phyloP scores from a whole-genome alignment of 2,797 vertebrate species.

The Clarias fuscus region DNA sequence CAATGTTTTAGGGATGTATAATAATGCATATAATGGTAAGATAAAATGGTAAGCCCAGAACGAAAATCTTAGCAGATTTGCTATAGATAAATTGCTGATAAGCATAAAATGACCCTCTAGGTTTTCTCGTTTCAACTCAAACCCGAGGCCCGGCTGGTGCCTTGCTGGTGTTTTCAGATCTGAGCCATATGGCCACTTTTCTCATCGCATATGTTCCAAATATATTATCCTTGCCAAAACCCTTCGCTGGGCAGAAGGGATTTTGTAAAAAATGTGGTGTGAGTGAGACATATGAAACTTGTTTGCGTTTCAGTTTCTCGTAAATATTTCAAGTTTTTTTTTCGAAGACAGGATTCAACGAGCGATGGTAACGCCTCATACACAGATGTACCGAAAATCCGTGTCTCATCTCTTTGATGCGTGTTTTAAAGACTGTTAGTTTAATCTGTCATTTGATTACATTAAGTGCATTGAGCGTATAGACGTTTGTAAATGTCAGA shows the following conservation, averaged over 20 bases:
- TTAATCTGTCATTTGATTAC: background rate
- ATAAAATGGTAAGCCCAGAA: background rate
- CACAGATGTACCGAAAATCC: constrained; percentile 8
- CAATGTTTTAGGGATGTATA: background rate
- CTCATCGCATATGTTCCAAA: constrained; percentile 44
- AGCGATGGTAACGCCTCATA: background rate
- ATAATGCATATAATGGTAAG: background rate
- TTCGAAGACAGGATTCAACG: constrained; percentile 6
- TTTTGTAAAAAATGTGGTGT: constrained; percentile 42
- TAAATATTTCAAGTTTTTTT: constrained; percentile 38
- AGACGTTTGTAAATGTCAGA: constrained; percentile 15
- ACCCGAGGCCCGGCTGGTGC: constrained; percentile 7
- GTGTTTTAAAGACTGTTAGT: background rate
- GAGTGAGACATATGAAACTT: constrained; percentile 36
- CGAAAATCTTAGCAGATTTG: background rate
- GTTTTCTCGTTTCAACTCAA: background rate
- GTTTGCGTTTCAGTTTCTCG: constrained; percentile 40
- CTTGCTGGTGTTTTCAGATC: constrained; percentile 26
- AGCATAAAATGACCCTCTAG: constrained; percentile 8
- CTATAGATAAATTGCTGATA: background rate
- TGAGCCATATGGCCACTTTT: constrained; percentile 46
- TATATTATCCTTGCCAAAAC: constrained; percentile 26
- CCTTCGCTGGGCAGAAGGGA: constrained; percentile 32
- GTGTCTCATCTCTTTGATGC: background rate
- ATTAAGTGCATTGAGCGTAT: no score